These are phyloP conservation scores for Zenarchopterus dispar DNA, from an alignment of 2,797 vertebrate genomes.

Conservation along the genomic window DNA sequence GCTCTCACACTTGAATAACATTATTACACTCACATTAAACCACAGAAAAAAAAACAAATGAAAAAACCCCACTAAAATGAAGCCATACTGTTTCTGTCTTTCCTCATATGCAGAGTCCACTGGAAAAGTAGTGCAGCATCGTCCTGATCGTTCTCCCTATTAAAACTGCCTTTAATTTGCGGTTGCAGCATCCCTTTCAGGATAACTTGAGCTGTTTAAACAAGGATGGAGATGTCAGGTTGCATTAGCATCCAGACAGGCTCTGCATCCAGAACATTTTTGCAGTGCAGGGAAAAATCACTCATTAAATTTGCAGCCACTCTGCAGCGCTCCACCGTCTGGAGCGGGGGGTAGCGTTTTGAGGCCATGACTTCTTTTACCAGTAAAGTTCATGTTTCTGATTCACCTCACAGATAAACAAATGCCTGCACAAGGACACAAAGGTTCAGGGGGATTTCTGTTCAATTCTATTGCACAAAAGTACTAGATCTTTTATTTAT, in stretches of 20 bases:
- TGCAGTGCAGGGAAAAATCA: constrained; percentile 63
- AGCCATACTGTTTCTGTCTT: background rate
- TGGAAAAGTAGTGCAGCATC: constrained; percentile 41
- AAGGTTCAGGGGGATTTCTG: background rate
- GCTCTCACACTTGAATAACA: too few relatives aligned
- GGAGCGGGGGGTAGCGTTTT: constrained; percentile 33
- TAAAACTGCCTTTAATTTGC: constrained; percentile 61
- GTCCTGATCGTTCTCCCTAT: constrained; percentile 20
- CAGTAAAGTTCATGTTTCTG: constrained; percentile 48
- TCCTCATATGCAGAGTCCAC: constrained; percentile 1
- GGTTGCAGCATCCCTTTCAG: constrained; percentile 46
- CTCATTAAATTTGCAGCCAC: constrained; percentile 81
- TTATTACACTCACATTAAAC: too few relatives aligned
- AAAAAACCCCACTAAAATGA: too few relatives aligned
- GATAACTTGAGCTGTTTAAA: constrained; percentile 69
- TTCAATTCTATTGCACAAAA: constrained; percentile 3
- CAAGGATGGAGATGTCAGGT: constrained; percentile 77
- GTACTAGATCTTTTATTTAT: background rate
- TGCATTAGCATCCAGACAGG: constrained; percentile 72
- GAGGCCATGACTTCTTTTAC: constrained; percentile 39
- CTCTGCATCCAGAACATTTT: constrained; percentile 68
- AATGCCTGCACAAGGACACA: constrained; percentile 10
- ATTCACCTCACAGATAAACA: constrained; percentile 44
- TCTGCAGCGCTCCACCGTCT: constrained; percentile 52
- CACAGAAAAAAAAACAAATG: too few relatives aligned